phyloP scores from a whole-genome alignment of 2,888 invertebrate species.

The Limenitis camilla region DNA sequence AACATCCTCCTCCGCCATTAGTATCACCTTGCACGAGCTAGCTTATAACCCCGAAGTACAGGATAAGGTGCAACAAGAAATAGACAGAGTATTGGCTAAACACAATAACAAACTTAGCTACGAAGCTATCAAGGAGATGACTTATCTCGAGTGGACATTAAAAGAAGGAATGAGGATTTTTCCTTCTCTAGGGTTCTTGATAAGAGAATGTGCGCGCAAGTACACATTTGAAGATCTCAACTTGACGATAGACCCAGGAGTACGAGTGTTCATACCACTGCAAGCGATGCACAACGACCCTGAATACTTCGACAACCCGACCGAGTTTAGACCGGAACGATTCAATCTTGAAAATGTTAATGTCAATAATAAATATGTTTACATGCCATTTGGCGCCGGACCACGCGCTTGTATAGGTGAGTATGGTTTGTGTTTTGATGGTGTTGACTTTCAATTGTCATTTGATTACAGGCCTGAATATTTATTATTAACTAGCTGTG shows the following conservation, averaged over 20 bases:
- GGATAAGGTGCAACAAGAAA: constrained; percentile 38
- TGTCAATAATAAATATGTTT: constrained; percentile 37
- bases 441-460: too few relatives aligned
- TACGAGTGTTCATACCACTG: constrained; percentile 36
- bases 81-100: constrained; percentile 39
- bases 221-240: constrained; percentile 43
- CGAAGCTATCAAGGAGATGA: constrained; percentile 51
- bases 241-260: constrained; percentile 41
- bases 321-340: constrained; percentile 45
- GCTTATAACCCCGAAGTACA: constrained; percentile 46
- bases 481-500: too few relatives aligned
- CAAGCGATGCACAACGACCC: constrained; percentile 48
- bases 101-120: constrained; percentile 42
- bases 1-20: constrained; percentile 60
- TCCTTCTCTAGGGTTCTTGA: constrained; percentile 47
- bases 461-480: too few relatives aligned
- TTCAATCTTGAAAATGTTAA: constrained; percentile 37
- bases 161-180: constrained; percentile 52
- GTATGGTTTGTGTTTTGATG: too few relatives aligned
- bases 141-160: constrained; percentile 46
- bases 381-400: constrained; percentile 53
- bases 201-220: constrained; percentile 35
- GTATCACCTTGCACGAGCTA: constrained; percentile 49
- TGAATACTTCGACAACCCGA: constrained; percentile 41
- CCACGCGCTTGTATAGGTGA: constrained; percentile 56